A percentile compares a stretch with the other conserved stretches of the same genome.
These are phyloP conservation scores for Esperia sulphurella DNA, from an alignment of 2,888 invertebrate genomes.

Conservation along the genomic window DNA sequence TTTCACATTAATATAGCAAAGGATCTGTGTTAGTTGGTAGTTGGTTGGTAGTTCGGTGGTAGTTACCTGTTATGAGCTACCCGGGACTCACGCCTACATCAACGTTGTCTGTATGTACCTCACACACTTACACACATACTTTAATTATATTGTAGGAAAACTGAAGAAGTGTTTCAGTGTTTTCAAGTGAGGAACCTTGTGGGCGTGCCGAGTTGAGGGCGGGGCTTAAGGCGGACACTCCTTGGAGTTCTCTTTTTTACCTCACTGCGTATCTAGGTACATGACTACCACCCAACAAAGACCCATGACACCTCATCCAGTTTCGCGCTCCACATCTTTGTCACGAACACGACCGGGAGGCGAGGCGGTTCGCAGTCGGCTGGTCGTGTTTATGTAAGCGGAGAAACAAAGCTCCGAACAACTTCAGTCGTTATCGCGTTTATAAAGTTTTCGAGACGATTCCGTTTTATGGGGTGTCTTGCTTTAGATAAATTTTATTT, in stretches of 20 bases:
- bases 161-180: constrained; percentile 64
- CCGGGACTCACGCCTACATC: no score
- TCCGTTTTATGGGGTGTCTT: constrained; percentile 78
- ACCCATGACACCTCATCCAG: constrained; percentile 38
- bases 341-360: constrained; percentile 13
- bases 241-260: constrained; percentile 75
- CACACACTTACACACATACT: constrained; percentile 24
- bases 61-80: no score
- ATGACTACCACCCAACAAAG: constrained; percentile 49
- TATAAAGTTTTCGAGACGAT: constrained; percentile 77
- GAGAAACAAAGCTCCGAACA: constrained; percentile 70
- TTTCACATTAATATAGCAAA: no score
- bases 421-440: constrained; percentile 77
- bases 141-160: constrained; percentile 46
- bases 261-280: constrained; percentile 66
- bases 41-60: no score
- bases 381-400: constrained; percentile 69
- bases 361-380: constrained; percentile 28
- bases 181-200: constrained; percentile 50
- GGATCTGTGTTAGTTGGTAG: no score
- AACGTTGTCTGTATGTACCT: no score
- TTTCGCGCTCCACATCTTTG: constrained; percentile 18
- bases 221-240: constrained; percentile 70
- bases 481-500: constrained; percentile 74
- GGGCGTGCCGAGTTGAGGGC: constrained; percentile 67